A percentile compares a stretch with the other conserved stretches of the same genome.
Conservation (phyloP, 2,888 invertebrate genomes). For the Neuroscelio doddi region DNA sequence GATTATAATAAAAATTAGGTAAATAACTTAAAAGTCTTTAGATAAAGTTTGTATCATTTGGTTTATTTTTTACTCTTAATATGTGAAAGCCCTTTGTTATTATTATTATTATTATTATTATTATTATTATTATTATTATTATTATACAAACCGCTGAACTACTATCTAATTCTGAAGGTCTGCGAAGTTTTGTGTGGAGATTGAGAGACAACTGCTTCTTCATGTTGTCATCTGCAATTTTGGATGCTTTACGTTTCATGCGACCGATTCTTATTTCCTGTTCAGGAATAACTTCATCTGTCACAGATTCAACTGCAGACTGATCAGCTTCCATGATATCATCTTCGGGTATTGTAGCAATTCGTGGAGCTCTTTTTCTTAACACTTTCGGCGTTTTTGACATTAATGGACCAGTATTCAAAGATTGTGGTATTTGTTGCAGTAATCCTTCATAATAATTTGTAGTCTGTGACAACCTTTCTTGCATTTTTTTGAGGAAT, state of each 20-base stretch:
- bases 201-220: conserved; percentile 55
- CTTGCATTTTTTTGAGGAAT: too few species aligned
- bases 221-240: conserved; percentile 56
- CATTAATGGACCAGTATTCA: conserved; percentile 55
- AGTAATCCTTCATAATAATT: conserved; percentile 44
- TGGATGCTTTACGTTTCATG: conserved; percentile 59
- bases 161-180: conserved; percentile 40
- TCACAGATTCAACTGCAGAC: conserved; percentile 1
- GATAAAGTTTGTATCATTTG: too few species aligned
- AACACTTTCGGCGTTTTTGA: conserved; percentile 61
- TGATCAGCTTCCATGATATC: conserved; percentile 30
- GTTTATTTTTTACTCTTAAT: neutral
- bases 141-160: neutral
- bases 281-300: conserved; percentile 5
- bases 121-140: too few species aligned
- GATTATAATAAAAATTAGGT: too few species aligned
- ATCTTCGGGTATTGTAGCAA: conserved; percentile 65
- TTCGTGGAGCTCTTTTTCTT: conserved; percentile 54
- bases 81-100: neutral
- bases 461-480: too few species aligned
- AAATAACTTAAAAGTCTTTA: too few species aligned
- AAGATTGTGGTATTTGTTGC: conserved; percentile 52
- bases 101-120: neutral
- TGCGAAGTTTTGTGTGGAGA: conserved; percentile 49
- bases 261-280: conserved; percentile 21